phyloP scores from a whole-genome alignment of 1,140 invertebrate genomes.

The Gryon sp. region DNA sequence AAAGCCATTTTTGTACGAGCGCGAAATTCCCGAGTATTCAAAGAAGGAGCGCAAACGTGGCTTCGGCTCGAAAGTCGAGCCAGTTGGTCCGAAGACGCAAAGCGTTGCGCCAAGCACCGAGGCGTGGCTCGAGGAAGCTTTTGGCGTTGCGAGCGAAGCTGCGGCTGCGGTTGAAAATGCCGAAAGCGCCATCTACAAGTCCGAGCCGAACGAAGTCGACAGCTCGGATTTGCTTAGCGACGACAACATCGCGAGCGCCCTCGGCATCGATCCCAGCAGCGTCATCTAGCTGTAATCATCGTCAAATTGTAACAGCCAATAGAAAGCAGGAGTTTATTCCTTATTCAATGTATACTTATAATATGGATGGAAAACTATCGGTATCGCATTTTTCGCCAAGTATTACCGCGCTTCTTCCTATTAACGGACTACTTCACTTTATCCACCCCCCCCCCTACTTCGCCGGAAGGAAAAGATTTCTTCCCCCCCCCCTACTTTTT shows the following conservation, averaged over 20 bases:
- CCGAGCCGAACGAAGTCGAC: slow-evolving; percentile 26
- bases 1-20: slow-evolving; percentile 77
- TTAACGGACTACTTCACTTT: slow-evolving; percentile 60
- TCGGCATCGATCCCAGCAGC: slow-evolving; percentile 56
- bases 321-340: slow-evolving; percentile 54
- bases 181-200: slow-evolving; percentile 23
- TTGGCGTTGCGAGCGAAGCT: slow-evolving; percentile 17
- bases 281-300: slow-evolving; percentile 55
- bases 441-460: no score
- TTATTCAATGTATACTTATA: slow-evolving; percentile 66
- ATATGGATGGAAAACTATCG: slow-evolving; percentile 64
- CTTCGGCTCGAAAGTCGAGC: slow-evolving; percentile 64
- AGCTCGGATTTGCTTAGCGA: slow-evolving; percentile 8
- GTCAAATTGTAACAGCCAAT: slow-evolving; percentile 51
- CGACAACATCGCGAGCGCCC: slow-evolving; percentile 42
- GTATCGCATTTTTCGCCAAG: slow-evolving; percentile 64
- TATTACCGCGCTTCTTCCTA: slow-evolving; percentile 63
- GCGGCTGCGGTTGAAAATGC: not conserved
- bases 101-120: slow-evolving; percentile 45
- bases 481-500: slow-evolving; percentile 47
- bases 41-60: slow-evolving; percentile 69
- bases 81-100: slow-evolving; percentile 64
- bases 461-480: no score
- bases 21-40: slow-evolving; percentile 69
- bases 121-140: slow-evolving; percentile 45